Percentiles rank a stretch among this genome's conserved stretches.
Evolutionary conservation across 2,113 vertebrate species (phyloP).

Genomic region (Dasyornis broadbenti): DNA sequence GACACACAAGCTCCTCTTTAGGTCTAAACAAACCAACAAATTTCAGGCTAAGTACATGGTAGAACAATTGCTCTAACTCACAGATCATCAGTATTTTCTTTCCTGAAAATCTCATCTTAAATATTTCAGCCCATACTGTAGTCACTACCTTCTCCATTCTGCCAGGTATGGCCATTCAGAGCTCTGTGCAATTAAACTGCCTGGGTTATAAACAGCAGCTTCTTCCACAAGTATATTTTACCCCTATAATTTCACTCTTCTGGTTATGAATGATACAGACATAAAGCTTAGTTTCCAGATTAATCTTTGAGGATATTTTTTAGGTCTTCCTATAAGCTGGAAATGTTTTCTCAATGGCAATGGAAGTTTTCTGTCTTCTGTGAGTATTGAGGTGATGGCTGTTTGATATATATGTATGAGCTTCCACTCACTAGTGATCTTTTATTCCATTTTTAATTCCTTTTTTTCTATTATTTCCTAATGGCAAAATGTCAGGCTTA

Average conservation of each 20-base stretch:
- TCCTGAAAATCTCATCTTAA: background rate
- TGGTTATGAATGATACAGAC: background rate
- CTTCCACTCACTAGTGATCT: background rate
- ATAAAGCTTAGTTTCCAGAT: background rate
- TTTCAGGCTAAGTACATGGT: background rate
- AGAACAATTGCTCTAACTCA: background rate
- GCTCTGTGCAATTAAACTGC: background rate
- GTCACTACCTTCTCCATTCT: background rate
- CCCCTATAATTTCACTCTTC: background rate
- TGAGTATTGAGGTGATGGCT: background rate
- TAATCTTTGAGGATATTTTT: background rate
- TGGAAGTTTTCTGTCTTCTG: background rate
- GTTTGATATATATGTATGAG: background rate
- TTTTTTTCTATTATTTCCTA: constrained; percentile 1
- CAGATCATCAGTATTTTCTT: background rate
- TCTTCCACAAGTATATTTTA: background rate
- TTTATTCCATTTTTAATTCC: constrained; percentile 17
- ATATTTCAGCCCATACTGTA: background rate
- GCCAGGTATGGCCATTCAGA: background rate
- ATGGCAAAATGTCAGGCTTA: background rate
- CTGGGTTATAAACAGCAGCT: background rate
- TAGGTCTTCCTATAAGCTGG: background rate
- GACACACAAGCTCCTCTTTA: background rate
- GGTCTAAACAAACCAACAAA: background rate
- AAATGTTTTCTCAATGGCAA: background rate